A percentile compares a stretch with the other conserved stretches of the same genome.
These are phyloP conservation scores for Zonitis immaculata DNA, from an alignment of 2,888 invertebrate species.

Conservation along the genomic window DNA sequence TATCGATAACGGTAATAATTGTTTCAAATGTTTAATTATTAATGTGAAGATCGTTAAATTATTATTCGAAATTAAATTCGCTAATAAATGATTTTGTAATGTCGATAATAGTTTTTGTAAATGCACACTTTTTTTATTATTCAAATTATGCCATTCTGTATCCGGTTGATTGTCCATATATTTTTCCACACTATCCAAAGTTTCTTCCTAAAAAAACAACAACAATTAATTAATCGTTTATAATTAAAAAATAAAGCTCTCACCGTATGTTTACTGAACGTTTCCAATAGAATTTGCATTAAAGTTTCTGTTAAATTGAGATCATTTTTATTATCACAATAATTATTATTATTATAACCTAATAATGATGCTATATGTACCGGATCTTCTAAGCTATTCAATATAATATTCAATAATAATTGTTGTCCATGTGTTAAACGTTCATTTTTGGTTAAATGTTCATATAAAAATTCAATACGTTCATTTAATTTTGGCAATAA, in stretches of 20 bases:
- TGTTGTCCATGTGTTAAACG: conserved; percentile 57
- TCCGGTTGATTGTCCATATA: conserved; percentile 36
- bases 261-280: conserved; percentile 54
- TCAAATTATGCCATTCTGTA: conserved; percentile 37
- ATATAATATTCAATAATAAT: conserved; percentile 56
- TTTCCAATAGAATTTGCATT: conserved; percentile 55
- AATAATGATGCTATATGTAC: conserved; percentile 55
- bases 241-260: conserved; percentile 26
- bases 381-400: conserved; percentile 59
- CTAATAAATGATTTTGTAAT: conserved; percentile 57
- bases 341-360: conserved; percentile 45
- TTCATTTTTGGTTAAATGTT: conserved; percentile 52
- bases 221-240: not conserved
- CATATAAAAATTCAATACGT: conserved; percentile 55
- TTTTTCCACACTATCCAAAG: conserved; percentile 34
- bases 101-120: conserved; percentile 54
- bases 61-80: conserved; percentile 45
- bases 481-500: conserved; percentile 57
- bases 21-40: conserved; percentile 32
- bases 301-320: conserved; percentile 48
- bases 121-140: conserved; percentile 43
- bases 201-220: conserved; percentile 36
- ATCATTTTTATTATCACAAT: conserved; percentile 37
- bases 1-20: conserved; percentile 40
- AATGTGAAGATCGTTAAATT: conserved; percentile 3